Conservation (phyloP, 1,140 invertebrate genomes). For the Nixonia krombeini region DNA sequence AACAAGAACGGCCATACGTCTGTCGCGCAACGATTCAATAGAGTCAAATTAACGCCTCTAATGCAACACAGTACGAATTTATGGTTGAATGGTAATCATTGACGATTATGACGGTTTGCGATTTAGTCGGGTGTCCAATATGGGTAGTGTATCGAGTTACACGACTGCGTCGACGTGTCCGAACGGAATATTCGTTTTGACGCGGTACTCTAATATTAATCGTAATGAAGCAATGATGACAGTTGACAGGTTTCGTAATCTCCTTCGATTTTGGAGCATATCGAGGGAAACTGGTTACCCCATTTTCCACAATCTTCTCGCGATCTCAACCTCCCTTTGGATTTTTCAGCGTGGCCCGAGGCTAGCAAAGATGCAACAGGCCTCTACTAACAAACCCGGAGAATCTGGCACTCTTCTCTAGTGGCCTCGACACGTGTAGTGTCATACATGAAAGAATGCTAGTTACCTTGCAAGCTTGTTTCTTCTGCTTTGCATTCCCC, state of each 20-base stretch:
- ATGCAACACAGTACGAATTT: slow-evolving; percentile 6
- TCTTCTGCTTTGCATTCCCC: slow-evolving; percentile 16
- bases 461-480: slow-evolving; percentile 53
- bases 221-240: too few species aligned
- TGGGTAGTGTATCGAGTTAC: too few species aligned
- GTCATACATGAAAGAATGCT: slow-evolving; percentile 66
- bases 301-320: slow-evolving; percentile 25
- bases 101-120: slow-evolving; percentile 10
- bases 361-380: slow-evolving; percentile 67
- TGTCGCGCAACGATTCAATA: slow-evolving; percentile 12
- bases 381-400: slow-evolving; percentile 67
- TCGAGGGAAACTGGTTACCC: slow-evolving; percentile 1
- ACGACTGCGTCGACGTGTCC: too few species aligned
- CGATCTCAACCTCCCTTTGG: slow-evolving; percentile 25
- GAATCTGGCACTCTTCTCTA: slow-evolving; percentile 65
- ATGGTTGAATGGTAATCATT: neutral
- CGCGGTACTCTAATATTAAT: too few species aligned
- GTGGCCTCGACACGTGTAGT: slow-evolving; percentile 66
- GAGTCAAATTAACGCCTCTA: slow-evolving; percentile 28
- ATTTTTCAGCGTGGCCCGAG: slow-evolving; percentile 58
- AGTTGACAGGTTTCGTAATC: too few species aligned
- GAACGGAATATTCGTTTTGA: too few species aligned
- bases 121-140: too few species aligned
- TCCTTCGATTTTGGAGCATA: neutral
- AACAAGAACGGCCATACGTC: slow-evolving; percentile 29